Evolutionary conservation across 92 coral and sea anemone genomes (phyloP).

Genomic region (Diadumene lineata): DNA sequence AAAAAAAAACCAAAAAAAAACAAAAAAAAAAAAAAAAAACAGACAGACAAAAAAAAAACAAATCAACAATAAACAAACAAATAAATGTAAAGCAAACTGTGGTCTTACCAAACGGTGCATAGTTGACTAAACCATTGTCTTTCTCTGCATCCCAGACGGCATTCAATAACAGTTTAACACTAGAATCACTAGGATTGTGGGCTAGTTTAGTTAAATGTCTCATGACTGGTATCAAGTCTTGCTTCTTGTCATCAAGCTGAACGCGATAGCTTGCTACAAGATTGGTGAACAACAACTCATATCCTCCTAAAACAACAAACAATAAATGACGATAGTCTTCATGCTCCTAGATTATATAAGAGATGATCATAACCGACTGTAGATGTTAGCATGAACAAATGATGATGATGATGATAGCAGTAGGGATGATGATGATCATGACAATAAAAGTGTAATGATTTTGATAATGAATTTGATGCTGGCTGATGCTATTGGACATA

Average conservation of each 20-base stretch:
- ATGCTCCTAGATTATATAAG: too few species aligned
- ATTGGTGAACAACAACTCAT: slow-evolving; percentile 70
- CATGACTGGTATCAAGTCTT: slow-evolving; percentile 57
- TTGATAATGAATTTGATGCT: too few species aligned
- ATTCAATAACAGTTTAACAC: slow-evolving; percentile 56
- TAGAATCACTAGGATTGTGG: slow-evolving; percentile 43
- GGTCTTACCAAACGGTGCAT: slow-evolving; percentile 89
- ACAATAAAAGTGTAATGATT: too few species aligned
- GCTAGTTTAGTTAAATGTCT: slow-evolving; percentile 61
- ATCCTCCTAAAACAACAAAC: slow-evolving; percentile 62
- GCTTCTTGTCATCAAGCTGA: slow-evolving; percentile 60
- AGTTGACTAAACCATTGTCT: slow-evolving; percentile 75
- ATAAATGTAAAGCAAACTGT: too few species aligned
- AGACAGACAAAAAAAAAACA: too few species aligned
- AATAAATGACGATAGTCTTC: background rate
- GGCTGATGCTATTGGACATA: too few species aligned
- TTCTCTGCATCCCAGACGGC: slow-evolving; percentile 73
- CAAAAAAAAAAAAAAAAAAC: too few species aligned
- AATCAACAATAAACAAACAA: too few species aligned
- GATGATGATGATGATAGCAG: too few species aligned
- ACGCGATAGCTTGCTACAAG: slow-evolving; percentile 60
- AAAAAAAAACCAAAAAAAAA: too few species aligned
- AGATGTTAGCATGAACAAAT: too few species aligned
- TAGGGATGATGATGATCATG: too few species aligned
- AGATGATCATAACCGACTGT: background rate